Evolutionary conservation across 2,888 invertebrate species (phyloP).

Genomic region (Boloria euphrosyne): DNA sequence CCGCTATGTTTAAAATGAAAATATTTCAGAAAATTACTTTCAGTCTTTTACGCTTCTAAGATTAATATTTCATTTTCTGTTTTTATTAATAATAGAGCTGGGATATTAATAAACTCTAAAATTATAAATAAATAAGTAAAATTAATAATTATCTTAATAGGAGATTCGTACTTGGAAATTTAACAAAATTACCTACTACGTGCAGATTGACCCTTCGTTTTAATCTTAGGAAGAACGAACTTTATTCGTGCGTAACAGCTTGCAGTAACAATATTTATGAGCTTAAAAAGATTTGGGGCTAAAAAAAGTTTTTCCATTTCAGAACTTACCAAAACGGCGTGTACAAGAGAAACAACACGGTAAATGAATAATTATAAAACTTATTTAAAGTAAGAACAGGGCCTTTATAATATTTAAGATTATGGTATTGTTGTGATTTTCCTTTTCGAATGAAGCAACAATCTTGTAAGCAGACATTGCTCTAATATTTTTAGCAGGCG

Average conservation of each 20-base stretch:
- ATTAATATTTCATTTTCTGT: no score
- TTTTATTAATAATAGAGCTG: neutral
- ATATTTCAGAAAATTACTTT: neutral
- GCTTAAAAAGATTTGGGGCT: slow-evolving; percentile 65
- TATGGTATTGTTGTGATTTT: neutral
- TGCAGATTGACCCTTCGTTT: slow-evolving; percentile 68
- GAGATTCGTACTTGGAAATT: slow-evolving; percentile 48
- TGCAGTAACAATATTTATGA: slow-evolving; percentile 78
- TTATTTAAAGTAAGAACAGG: no score
- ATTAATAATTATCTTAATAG: no score
- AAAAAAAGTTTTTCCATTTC: slow-evolving; percentile 79
- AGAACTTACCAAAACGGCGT: slow-evolving; percentile 49
- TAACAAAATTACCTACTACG: slow-evolving; percentile 76
- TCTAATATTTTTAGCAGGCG: slow-evolving; percentile 5
- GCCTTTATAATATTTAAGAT: neutral
- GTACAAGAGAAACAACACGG: slow-evolving; percentile 19
- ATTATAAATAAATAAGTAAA: no score
- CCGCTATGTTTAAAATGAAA: neutral
- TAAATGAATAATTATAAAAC: slow-evolving; percentile 40
- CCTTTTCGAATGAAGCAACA: slow-evolving; percentile 1
- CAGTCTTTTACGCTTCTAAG: no score
- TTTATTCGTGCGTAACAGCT: slow-evolving; percentile 78
- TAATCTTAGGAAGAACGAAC: slow-evolving; percentile 57
- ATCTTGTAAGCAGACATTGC: neutral
- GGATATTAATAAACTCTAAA: neutral